These are phyloP conservation scores for Cotesia glomerata DNA, from an alignment of 1,140 invertebrate species.

Conservation along the genomic window DNA sequence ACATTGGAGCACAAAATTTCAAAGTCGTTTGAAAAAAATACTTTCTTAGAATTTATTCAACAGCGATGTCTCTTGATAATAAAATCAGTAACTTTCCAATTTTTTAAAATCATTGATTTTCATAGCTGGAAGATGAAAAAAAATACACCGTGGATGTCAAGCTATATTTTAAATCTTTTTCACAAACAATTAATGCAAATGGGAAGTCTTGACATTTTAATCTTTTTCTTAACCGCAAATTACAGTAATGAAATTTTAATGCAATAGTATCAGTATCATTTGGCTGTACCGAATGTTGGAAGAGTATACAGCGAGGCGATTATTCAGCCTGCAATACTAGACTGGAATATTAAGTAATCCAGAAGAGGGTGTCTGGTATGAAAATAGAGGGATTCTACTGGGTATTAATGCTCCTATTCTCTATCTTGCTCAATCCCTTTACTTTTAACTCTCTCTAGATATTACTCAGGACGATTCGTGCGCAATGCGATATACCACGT, in stretches of 20 bases:
- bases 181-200: too few species aligned
- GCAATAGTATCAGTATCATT: neutral
- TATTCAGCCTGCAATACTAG: constrained; percentile 39
- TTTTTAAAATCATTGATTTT: too few species aligned
- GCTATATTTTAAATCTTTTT: too few species aligned
- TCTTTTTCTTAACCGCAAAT: neutral
- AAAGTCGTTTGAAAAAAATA: too few species aligned
- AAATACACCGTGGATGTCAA: too few species aligned
- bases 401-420: constrained; percentile 6
- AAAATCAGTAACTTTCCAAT: too few species aligned
- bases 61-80: too few species aligned
- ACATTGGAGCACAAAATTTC: too few species aligned
- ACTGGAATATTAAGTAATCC: constrained; percentile 49
- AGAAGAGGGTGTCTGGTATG: constrained; percentile 39
- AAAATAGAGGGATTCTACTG: constrained; percentile 41
- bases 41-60: too few species aligned
- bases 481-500: neutral
- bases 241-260: constrained; percentile 24
- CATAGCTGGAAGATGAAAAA: too few species aligned
- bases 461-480: neutral
- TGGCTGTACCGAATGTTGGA: neutral
- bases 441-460: neutral
- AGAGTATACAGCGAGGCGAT: constrained; percentile 26
- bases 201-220: too few species aligned
- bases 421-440: neutral